Evolutionary conservation across 2,888 invertebrate genomes (phyloP), one percentile per base, ranked within the genome.

Genomic region (Cerceris rybyensis): DNA sequence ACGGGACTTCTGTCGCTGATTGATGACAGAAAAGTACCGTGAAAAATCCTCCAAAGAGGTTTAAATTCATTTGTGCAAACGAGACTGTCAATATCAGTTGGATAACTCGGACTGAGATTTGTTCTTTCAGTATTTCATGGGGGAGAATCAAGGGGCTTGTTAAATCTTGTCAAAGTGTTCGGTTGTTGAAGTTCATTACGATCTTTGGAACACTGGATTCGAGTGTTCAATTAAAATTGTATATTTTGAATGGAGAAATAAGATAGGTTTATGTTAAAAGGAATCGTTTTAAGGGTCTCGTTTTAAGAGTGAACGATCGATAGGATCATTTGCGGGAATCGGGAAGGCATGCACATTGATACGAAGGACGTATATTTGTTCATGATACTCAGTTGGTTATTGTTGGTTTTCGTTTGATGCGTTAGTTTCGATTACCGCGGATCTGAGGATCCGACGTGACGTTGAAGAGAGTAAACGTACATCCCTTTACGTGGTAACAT

Each of bases 361-460:
- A 54, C 57, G 16, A 61, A 39, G 43, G 59, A 58, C 49, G 64
- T 65, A 65, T 65, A 61, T 66, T 64, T 14, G 41, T 39, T 41
- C 41, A 43, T 69, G 43, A 41, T 54, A 50, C 7, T 16, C n/a
- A 46, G 70, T 70, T 60, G 61, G 61, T 17, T 8, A 17, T 66
- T 66, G 58, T 66, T 13, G 17, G 16, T 16, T 46, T 39, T 4
- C 16, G 64, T 59, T 80, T 70, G 55, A 80, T 80, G 80, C 70
- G 17, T 70, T 59, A 67, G 54, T 57, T 43, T 50, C 67, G 70
- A 55, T 13, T 61, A 61, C 61, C 63, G 70, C 79, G 79, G 79
- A 74, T 80, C 79, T 80, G 41, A 80, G 74, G 79, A 74, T 80
- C 79, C 79, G 79, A 78, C 65, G 13, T 54, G 16, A 57, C 55